A percentile compares a stretch with the other conserved stretches of the same genome.
These are phyloP conservation scores for Pseudopodoces humilis DNA, from an alignment of 2,113 vertebrate genomes.

Conservation along the genomic window DNA sequence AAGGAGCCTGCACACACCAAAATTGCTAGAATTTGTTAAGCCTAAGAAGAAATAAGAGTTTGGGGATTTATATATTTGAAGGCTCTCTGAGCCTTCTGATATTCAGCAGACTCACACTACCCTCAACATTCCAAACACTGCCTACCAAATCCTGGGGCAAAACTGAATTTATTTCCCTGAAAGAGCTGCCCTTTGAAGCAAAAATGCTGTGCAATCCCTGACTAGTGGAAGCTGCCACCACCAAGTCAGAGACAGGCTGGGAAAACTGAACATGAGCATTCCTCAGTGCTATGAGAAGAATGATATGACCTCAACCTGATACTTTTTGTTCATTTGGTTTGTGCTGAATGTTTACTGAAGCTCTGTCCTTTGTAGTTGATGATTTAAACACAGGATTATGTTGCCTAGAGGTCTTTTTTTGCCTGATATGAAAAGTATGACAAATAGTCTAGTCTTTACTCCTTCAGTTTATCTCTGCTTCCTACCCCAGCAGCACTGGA, in stretches of 20 bases:
- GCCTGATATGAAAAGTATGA: neutral
- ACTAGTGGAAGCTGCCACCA: neutral
- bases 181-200: neutral
- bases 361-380: neutral
- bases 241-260: neutral
- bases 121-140: neutral
- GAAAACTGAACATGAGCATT: neutral
- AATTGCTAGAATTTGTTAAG: neutral
- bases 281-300: neutral
- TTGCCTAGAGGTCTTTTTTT: neutral
- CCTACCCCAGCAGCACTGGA: neutral
- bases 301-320: neutral
- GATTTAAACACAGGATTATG: neutral
- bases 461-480: neutral
- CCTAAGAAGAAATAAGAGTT: neutral
- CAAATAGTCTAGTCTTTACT: neutral
- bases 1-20: neutral
- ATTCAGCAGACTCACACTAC: neutral
- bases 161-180: neutral
- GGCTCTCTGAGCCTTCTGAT: neutral
- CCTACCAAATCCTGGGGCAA: neutral
- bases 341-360: neutral
- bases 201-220: neutral
- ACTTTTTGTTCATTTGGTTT: neutral
- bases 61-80: neutral